Conservation (phyloP, 2,113 vertebrate genomes). For the Myotis brandtii region DNA sequence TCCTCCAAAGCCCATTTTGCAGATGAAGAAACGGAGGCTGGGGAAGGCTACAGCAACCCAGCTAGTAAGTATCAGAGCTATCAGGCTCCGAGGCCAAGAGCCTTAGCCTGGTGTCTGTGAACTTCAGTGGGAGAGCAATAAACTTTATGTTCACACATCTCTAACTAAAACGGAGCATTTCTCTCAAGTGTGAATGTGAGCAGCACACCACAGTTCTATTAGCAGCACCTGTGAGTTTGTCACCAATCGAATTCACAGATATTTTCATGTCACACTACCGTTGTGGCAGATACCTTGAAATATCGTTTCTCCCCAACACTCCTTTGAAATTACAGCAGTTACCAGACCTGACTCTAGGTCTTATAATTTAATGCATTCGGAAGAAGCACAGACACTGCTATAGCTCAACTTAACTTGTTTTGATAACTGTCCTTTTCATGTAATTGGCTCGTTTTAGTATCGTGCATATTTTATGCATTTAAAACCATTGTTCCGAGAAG, state of each 20-base stretch:
- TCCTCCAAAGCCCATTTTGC: background rate
- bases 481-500: background rate
- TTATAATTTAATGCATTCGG: background rate
- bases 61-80: background rate
- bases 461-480: background rate
- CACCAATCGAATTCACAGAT: background rate
- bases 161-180: background rate
- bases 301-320: no score
- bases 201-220: fast-evolving
- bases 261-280: background rate
- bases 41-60: background rate
- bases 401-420: background rate
- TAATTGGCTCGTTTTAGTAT: background rate
- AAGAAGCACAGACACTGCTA: background rate
- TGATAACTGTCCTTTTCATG: background rate
- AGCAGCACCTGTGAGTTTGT: background rate
- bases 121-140: background rate
- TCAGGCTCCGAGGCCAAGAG: background rate
- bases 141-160: background rate
- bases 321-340: background rate
- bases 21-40: background rate
- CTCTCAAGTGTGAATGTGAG: background rate
- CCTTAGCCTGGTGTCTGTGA: background rate
- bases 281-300: background rate
- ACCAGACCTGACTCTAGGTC: background rate